These are phyloP conservation scores for Muscicapa adusta DNA, from an alignment of 2,113 vertebrate genomes.

Conservation along the genomic window DNA sequence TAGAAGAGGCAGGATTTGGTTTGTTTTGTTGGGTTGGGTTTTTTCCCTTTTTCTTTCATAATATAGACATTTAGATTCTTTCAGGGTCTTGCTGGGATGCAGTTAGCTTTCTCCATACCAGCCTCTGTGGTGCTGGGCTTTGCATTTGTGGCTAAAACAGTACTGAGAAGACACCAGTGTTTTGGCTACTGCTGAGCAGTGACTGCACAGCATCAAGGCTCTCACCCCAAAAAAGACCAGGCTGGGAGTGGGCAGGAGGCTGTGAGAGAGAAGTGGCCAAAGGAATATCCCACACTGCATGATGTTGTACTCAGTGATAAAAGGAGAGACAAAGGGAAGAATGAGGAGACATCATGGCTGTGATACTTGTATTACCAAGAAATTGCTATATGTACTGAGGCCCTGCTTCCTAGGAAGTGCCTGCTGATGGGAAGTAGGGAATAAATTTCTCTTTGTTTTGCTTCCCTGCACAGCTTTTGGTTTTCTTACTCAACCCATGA, in stretches of 20 bases:
- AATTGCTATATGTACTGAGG: not conserved
- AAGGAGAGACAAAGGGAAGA: not conserved
- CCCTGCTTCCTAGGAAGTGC: not conserved
- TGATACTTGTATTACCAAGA: not conserved
- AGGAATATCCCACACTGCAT: not conserved
- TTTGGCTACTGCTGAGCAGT: not conserved
- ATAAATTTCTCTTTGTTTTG: not conserved
- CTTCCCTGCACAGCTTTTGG: not conserved
- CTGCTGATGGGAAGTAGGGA: not conserved
- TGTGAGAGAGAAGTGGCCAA: not conserved
- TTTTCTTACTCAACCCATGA: not conserved
- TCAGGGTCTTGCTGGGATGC: not conserved
- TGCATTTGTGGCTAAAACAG: not conserved
- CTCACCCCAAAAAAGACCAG: not conserved
- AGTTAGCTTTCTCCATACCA: not conserved
- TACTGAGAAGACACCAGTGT: not conserved
- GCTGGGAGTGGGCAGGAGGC: not conserved
- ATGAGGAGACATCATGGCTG: not conserved
- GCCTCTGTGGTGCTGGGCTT: not conserved
- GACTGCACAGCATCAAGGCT: not conserved
- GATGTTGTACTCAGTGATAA: not conserved
- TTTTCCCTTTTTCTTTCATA: not conserved
- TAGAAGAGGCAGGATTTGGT: not conserved
- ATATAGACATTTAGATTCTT: not conserved
- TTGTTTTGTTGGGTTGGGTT: fast-evolving